Evolutionary conservation across 2,113 vertebrate species (phyloP).

Genomic region (Eonycteris spelaea): DNA sequence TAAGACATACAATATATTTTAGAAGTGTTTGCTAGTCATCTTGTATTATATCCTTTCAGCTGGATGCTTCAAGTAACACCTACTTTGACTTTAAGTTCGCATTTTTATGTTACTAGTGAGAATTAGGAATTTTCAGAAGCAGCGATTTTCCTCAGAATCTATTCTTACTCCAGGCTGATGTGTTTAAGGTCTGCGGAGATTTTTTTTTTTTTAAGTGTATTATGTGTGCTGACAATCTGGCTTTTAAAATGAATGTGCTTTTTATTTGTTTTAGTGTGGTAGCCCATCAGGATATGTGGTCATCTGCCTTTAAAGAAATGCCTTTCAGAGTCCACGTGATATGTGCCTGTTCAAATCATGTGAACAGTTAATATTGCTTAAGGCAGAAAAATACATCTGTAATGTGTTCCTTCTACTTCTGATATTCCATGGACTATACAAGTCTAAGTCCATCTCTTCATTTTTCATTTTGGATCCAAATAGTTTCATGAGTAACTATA

Average conservation of each 20-base stretch:
- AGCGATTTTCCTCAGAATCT: not conserved
- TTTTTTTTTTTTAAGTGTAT: not conserved
- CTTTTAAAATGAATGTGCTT: not conserved
- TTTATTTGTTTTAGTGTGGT: not conserved
- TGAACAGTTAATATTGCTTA: not conserved
- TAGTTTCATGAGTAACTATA: not conserved
- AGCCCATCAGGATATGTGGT: not conserved
- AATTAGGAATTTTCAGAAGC: not conserved
- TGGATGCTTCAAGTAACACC: not conserved
- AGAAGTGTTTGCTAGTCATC: not conserved
- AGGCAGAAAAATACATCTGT: not conserved
- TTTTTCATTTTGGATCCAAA: not conserved
- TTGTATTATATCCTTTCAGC: not conserved
- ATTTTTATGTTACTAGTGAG: not conserved
- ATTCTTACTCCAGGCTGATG: not conserved
- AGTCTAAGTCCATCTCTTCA: conserved; percentile 5
- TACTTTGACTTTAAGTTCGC: not conserved
- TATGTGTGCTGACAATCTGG: not conserved
- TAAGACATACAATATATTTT: not conserved
- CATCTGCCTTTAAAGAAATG: not conserved
- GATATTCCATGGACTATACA: not conserved
- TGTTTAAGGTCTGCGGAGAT: not conserved
- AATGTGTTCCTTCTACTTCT: not conserved
- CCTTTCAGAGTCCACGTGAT: not conserved
- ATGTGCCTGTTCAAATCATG: not conserved